A percentile compares a stretch with the other conserved stretches of the same genome.
phyloP scores from a whole-genome alignment of 2,113 vertebrate genomes.

The Tragelaphus scriptus region DNA sequence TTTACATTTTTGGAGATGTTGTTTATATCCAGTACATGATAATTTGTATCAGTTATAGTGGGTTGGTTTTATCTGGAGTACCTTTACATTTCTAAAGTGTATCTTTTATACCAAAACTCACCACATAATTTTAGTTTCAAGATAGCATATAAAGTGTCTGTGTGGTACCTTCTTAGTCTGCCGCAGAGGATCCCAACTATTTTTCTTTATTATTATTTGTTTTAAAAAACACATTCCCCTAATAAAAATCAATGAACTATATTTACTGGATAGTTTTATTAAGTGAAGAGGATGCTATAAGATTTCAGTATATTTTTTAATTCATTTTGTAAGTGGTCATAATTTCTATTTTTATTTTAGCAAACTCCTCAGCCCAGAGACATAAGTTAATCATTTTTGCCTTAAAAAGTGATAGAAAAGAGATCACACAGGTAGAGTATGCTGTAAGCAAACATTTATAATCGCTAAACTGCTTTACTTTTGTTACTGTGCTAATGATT shows the following conservation, averaged over 20 bases:
- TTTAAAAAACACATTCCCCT: background rate
- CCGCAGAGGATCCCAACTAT: background rate
- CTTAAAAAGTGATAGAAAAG: conserved; percentile 22
- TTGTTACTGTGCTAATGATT: conserved; percentile 41
- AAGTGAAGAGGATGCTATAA: background rate
- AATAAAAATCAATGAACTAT: conserved; percentile 9
- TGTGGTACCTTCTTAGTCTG: background rate
- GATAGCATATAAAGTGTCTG: background rate
- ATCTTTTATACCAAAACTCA: background rate
- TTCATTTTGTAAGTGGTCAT: conserved; percentile 23
- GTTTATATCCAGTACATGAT: background rate
- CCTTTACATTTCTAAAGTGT: conserved; percentile 28
- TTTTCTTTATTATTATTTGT: conserved; percentile 37
- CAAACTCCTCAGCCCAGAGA: background rate
- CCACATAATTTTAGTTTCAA: conserved; percentile 4
- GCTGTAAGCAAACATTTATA: conserved; percentile 37
- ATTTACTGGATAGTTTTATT: conserved; percentile 25
- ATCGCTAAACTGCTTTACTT: conserved; percentile 38
- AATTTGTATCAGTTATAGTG: background rate
- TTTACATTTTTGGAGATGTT: background rate
- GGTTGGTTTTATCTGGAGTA: background rate
- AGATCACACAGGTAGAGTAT: conserved; percentile 11
- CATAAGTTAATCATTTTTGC: conserved; percentile 39
- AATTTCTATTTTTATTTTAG: conserved; percentile 46
- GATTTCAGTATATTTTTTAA: background rate